Percentiles rank a stretch among this genome's conserved stretches.
phyloP scores from a whole-genome alignment of 2,888 invertebrate species.

The Tenthredo notha region DNA sequence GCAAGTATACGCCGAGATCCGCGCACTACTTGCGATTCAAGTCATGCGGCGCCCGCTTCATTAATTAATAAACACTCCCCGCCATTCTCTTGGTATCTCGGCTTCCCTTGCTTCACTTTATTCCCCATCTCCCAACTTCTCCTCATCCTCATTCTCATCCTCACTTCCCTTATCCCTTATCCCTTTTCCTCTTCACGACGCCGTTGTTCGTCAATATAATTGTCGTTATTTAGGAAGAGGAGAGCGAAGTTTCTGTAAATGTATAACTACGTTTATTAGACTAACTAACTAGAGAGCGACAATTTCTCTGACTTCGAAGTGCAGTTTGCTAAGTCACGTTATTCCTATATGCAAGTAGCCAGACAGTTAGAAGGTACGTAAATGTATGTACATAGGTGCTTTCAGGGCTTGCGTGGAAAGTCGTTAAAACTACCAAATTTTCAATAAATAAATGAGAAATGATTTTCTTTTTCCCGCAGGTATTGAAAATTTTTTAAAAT shows the following conservation, averaged over 20 bases:
- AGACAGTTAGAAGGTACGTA: not conserved
- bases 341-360: not conserved
- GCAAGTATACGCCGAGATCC: conserved; percentile 46
- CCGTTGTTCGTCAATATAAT: conserved; percentile 30
- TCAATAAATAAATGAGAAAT: not conserved
- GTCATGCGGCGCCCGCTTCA: conserved; percentile 63
- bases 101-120: conserved; percentile 52
- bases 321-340: not conserved
- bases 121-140: conserved; percentile 53
- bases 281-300: conserved; percentile 10
- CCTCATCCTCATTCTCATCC: conserved; percentile 9
- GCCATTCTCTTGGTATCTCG: conserved; percentile 53
- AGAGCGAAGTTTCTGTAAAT: not conserved
- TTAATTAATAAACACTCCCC: conserved; percentile 65
- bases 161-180: conserved; percentile 42
- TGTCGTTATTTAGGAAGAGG: conserved; percentile 23
- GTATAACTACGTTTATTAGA: not conserved
- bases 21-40: conserved; percentile 61
- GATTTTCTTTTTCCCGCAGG: too few species aligned
- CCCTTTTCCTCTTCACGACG: conserved; percentile 52
- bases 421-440: not conserved
- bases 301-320: not conserved
- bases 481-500: not conserved
- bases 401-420: not conserved
- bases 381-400: not conserved